Conservation (phyloP, 1,140 invertebrate species). For the Dendrolimus punctatus region DNA sequence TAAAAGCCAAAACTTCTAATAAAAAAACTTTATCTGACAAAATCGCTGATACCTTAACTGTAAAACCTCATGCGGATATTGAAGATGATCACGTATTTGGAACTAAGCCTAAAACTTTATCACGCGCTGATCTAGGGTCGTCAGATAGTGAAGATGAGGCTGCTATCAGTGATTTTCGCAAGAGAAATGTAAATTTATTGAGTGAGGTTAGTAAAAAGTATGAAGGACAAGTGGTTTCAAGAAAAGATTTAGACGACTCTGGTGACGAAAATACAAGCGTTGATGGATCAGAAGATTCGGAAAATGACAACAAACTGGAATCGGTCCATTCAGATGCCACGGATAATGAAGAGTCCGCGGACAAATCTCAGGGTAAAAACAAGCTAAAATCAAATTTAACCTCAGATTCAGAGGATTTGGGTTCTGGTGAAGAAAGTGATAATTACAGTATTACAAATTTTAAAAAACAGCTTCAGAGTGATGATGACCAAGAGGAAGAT, state of each 20-base stretch:
- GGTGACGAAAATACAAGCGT: conserved; percentile 13
- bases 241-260: conserved; percentile 44
- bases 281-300: conserved; percentile 1
- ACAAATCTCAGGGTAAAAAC: background rate
- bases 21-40: conserved; percentile 70
- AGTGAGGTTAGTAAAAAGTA: conserved; percentile 82
- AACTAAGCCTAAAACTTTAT: conserved; percentile 68
- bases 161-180: conserved; percentile 75
- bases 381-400: background rate
- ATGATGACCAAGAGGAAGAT: conserved; percentile 25
- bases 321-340: background rate
- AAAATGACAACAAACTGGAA: conserved; percentile 8
- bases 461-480: conserved; percentile 27
- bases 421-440: conserved; percentile 35
- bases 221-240: conserved; percentile 77
- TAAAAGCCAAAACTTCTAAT: conserved; percentile 41
- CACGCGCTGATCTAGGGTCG: conserved; percentile 60
- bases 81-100: conserved; percentile 71
- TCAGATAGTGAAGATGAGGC: conserved; percentile 74
- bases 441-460: conserved; percentile 45
- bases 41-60: conserved; percentile 73
- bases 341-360: background rate
- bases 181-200: conserved; percentile 76
- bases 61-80: conserved; percentile 69
- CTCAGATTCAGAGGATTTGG: conserved; percentile 14